Evolutionary conservation across 1,140 invertebrate species (phyloP), one percentile per base, ranked within the genome.

Genomic region (Drosophila obscura): DNA sequence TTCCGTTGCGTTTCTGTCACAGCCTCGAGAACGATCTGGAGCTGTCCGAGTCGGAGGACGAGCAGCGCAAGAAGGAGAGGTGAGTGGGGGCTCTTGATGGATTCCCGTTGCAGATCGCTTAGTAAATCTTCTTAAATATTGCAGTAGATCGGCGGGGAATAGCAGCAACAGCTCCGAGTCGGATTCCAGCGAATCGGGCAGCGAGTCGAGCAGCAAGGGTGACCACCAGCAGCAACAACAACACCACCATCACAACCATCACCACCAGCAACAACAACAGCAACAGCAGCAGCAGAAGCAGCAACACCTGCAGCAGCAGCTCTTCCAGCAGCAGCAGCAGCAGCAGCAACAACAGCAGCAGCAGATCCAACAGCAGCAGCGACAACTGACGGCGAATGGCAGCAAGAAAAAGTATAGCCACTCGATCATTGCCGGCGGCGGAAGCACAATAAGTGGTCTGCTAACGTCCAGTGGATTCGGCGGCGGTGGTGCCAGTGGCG

Each of bases 31-130:
- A 93, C 77, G 94, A 95, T 84, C 81, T 95, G 59, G 93, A 93
- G 43, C 77, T 95, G 19, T 95, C 94, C 6, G 94, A 94, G 59
- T 94, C 94, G 63, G 94, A 94, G 59, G 93, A 95, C 52, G 94
- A 94, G 22, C 78, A 94, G 41, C 76, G 68, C 48, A 92, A 90
- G 49, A 93, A 92, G 58, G 91, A 92, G 39, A 45, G 75, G 89
- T 90, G 49, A 91, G 75, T 43, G 5, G 13, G 2, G 11, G 43
- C 65, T 39, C 46, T 24, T 39, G 11, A 46, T 16, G 28, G n/a
- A 28, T 28, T 62, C 2, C 45, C 6, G 28, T 31, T 31, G 31
- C 8, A 31, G 2, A 22, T 22, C 2, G 2, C 31, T 9, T 31
- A 31, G 8, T 28, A 13, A 50, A 43, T 26, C 7, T 5, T 0